Evolutionary conservation across 2,797 vertebrate genomes (phyloP), one percentile per base, ranked within the genome.

Genomic region (Hemitrygon akajei): DNA sequence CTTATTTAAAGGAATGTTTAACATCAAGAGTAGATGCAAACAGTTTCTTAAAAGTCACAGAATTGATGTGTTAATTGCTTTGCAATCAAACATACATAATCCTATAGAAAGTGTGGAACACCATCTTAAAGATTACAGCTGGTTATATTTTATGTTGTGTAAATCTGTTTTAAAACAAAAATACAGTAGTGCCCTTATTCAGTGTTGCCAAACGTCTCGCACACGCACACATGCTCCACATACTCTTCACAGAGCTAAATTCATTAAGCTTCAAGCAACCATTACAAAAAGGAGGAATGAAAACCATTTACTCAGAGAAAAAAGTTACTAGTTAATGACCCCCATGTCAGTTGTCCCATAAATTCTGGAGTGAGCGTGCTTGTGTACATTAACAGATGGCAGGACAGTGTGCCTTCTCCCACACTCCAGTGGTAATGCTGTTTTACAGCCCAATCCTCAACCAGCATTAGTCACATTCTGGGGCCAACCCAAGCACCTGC

Each of bases 1-100:
- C 95, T 95, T 94, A 94, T 94, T 93, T 95, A 96, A 95, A 96
- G 96, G 96, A 96, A 96, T 96, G 96, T 96, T 95, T 95, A 91
- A 91, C 94, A 95, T 94, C 0, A 30, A 94, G 96, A 95, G 94
- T 60, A 93, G 95, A 95, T 94, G 94, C 91, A 93, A 93, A 93
- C 91, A 93, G 91, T 93, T 93, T 93, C 91, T 93, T 93, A 93
- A 93, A 93, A 93, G 91, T 93, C 91, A 93, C 91, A 93, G 91
- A 93, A 93, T 93, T 93, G 91, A 93, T 93, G 91, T 93, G 91
- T 93, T 93, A 93, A 93, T 93, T 93, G 91, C 91, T 93, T 93
- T 93, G 91, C 91, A 93, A 93, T 93, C 91, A 93, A 93, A 93
- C 91, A 93, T 93, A 93, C 91, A 93, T 93, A 93, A 93, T 93